phyloP scores from a whole-genome alignment of 1,140 invertebrate species.

The Cotesia chilonis region DNA sequence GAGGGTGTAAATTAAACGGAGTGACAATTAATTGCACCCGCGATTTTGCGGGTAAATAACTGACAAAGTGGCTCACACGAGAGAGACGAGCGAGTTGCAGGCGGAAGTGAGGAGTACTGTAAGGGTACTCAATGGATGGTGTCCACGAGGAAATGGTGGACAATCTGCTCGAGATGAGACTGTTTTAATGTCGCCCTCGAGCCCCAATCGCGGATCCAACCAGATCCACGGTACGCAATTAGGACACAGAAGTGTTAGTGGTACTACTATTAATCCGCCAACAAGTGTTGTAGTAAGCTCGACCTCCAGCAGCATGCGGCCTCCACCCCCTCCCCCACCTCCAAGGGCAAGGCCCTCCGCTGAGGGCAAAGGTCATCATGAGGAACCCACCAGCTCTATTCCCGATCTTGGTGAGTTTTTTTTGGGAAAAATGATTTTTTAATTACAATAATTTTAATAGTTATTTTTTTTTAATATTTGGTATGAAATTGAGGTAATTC shows the following conservation, averaged over 20 bases:
- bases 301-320: slow-evolving; percentile 65
- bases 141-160: slow-evolving; percentile 49
- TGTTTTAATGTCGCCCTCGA: slow-evolving; percentile 61
- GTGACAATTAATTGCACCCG: slow-evolving; percentile 43
- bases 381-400: slow-evolving; percentile 84
- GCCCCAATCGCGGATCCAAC: slow-evolving; percentile 49
- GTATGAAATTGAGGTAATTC: too few species aligned
- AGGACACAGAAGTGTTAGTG: slow-evolving; percentile 39
- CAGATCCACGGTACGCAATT: slow-evolving; percentile 35
- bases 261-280: slow-evolving; percentile 40
- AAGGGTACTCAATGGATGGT: slow-evolving; percentile 63
- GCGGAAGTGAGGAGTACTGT: slow-evolving; percentile 63
- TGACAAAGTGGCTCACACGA: slow-evolving; percentile 62
- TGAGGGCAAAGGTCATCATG: slow-evolving; percentile 66
- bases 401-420: slow-evolving; percentile 80
- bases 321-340: slow-evolving; percentile 68
- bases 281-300: slow-evolving; percentile 61
- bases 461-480: slow-evolving; percentile 5
- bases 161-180: slow-evolving; percentile 52
- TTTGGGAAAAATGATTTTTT: background rate
- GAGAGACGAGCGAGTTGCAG: slow-evolving; percentile 61
- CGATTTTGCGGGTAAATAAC: slow-evolving; percentile 45
- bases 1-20: background rate
- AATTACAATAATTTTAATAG: background rate
- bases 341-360: slow-evolving; percentile 58